Base-by-base conservation (phyloP, 2,888 invertebrate species). In the Orthosia incerta region DNA sequence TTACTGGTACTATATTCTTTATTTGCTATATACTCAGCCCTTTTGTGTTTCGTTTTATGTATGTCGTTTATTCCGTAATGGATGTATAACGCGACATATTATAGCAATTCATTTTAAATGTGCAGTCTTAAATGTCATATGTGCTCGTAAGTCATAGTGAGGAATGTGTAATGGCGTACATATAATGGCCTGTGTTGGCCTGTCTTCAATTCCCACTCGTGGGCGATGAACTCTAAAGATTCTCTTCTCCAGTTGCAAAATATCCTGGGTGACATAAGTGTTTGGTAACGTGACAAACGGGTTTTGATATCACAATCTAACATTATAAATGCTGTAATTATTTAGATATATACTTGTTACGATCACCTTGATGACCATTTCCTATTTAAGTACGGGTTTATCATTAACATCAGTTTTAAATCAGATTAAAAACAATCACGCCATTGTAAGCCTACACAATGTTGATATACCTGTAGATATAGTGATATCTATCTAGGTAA, bases 21-120 rank as follows among this genome's bases (percentile, higher is more conserved):
- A 87, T 86, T 85, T 83, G 79, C 69, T 59, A 83, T 76, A 82
- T 69, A 82, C 70, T 78, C 74, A 83, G 85, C 84, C 84, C 86
- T 86, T 84, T 85, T 82, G 79, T 86, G 74, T 83, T 85, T 83
- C 85, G 82, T 87, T 89, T 87, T 85, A 88, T 89, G 88, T 86
- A 83, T 87, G 89, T 88, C 89, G 89, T 90, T 89, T 89, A 86
- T 79, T 70, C 72, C 16, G 79, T 79, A 86, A 88, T 83, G 84
- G 85, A 79, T 78, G 84, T 84, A 73, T 78, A 88, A 86, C 89
- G 78, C 88, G 90, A 89, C 89, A 91, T 79, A 80, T 74, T 79
- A 79, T 81, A 74, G 80, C 62, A 63, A 73, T 81, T 78, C 74
- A 83, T 86, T 74, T 76, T 76, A 79, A 80, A 81, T 80, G 80